Percentiles rank a stretch among this genome's conserved stretches.
These are phyloP conservation scores for Bhutanitis thaidina DNA, from an alignment of 2,888 invertebrate species.

Conservation along the genomic window DNA sequence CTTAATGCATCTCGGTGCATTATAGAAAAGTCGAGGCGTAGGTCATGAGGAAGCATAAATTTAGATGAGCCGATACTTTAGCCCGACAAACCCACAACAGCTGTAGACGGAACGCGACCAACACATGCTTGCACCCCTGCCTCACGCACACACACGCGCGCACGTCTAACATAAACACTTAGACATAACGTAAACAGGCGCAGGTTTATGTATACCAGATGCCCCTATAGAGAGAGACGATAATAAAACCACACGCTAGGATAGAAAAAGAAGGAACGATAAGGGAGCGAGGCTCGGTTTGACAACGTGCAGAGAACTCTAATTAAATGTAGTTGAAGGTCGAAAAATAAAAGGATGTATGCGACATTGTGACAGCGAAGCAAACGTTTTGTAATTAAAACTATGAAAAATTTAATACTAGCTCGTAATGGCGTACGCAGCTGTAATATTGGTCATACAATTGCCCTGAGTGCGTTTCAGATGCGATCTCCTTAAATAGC, in stretches of 20 bases:
- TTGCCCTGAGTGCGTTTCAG: slow-evolving; percentile 28
- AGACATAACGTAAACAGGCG: slow-evolving; percentile 69
- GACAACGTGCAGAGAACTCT: slow-evolving; percentile 68
- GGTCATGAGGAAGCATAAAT: slow-evolving; percentile 78
- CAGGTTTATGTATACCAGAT: slow-evolving; percentile 77
- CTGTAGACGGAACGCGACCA: slow-evolving; percentile 68
- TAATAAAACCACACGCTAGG: slow-evolving; percentile 44
- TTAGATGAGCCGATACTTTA: slow-evolving; percentile 64
- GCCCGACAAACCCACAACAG: slow-evolving; percentile 72
- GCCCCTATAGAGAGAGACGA: slow-evolving; percentile 71
- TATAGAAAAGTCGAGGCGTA: slow-evolving; percentile 50
- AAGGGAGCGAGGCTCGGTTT: slow-evolving; percentile 56
- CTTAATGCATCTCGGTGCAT: slow-evolving; percentile 22
- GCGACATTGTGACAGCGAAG: slow-evolving; percentile 34
- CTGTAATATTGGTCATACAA: slow-evolving; percentile 30
- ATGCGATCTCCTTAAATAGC: slow-evolving; percentile 47
- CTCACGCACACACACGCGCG: slow-evolving; percentile 44
- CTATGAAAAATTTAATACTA: slow-evolving; percentile 24
- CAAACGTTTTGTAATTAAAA: slow-evolving; percentile 26
- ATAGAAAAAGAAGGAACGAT: slow-evolving; percentile 51
- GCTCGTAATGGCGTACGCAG: slow-evolving; percentile 30
- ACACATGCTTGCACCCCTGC: slow-evolving; percentile 70
- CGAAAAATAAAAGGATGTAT: slow-evolving; percentile 60
- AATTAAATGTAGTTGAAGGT: slow-evolving; percentile 74
- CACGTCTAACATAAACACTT: slow-evolving; percentile 34